These are phyloP conservation scores for Scaptomyza pallida DNA, from an alignment of 1,140 invertebrate genomes.

Conservation along the genomic window DNA sequence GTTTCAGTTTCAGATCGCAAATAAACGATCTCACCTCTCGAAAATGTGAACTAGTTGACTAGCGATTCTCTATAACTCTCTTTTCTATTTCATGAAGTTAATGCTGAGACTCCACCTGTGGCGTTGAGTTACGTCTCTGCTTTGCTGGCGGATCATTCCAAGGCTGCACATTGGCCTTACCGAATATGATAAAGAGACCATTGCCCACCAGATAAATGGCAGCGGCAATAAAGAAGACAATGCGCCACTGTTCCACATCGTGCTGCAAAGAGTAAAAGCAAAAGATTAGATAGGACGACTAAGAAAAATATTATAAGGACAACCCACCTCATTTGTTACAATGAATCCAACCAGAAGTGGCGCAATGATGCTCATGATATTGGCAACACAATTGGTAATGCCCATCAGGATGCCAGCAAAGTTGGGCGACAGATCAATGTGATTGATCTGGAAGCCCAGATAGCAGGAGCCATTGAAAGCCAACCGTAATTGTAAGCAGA, in stretches of 20 bases:
- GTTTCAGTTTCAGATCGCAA: slow-evolving; percentile 23
- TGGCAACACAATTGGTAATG: slow-evolving; percentile 91
- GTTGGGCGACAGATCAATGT: slow-evolving; percentile 91
- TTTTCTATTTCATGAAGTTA: slow-evolving; percentile 24
- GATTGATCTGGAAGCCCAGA: slow-evolving; percentile 89
- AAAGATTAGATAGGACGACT: not conserved
- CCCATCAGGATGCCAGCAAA: slow-evolving; percentile 89
- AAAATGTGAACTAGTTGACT: slow-evolving; percentile 63
- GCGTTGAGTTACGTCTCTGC: slow-evolving; percentile 57
- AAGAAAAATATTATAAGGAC: accelerated
- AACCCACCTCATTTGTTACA: slow-evolving; percentile 87
- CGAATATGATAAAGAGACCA: slow-evolving; percentile 88
- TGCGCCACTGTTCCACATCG: slow-evolving; percentile 88
- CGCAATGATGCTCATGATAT: slow-evolving; percentile 90
- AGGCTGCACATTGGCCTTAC: slow-evolving; percentile 86
- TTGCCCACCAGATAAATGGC: slow-evolving; percentile 89
- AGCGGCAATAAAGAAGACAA: slow-evolving; percentile 90
- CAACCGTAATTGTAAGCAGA: slow-evolving; percentile 89
- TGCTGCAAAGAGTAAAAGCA: slow-evolving; percentile 75
- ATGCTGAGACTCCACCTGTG: slow-evolving; percentile 70
- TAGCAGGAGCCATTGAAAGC: slow-evolving; percentile 91
- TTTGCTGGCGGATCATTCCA: slow-evolving; percentile 87
- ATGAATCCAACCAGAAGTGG: slow-evolving; percentile 88
- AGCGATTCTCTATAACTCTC: slow-evolving; percentile 37
- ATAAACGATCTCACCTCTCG: slow-evolving; percentile 23